Conservation (phyloP, 30 jellyfish, hydroid and myxozoan genomes). For the Pelagia noctiluca region DNA sequence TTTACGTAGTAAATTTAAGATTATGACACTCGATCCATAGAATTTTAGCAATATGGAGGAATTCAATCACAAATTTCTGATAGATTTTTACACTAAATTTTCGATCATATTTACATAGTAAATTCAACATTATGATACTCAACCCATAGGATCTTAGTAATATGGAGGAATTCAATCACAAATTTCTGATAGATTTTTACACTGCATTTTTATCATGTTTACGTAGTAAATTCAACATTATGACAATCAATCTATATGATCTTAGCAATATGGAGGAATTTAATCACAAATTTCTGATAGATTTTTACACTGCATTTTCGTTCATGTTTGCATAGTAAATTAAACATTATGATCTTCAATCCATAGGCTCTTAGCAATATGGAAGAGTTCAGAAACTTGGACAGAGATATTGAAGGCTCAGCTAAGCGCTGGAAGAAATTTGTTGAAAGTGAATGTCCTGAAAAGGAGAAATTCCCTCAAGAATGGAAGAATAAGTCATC, state of each 20-base stretch:
- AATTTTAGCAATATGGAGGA: no score
- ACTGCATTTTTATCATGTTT: no score
- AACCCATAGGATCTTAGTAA: constrained; percentile 82
- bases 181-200: not conserved
- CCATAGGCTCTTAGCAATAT: constrained; percentile 91
- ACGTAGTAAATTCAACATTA: no score
- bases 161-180: constrained; percentile 99
- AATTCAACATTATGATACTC: not conserved
- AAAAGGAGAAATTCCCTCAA: constrained; percentile 98
- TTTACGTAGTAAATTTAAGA: no score
- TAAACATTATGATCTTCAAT: not conserved
- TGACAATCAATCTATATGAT: no score
- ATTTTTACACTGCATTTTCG: not conserved
- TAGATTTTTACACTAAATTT: not conserved
- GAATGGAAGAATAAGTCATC: constrained; percentile 99
- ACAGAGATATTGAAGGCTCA: constrained; percentile 99
- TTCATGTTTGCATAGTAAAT: not conserved
- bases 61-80: no score
- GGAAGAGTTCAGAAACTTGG: constrained; percentile 99
- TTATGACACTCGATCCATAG: no score
- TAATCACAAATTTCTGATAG: no score
- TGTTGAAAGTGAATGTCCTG: constrained; percentile 99
- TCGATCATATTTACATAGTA: not conserved
- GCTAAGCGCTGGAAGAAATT: constrained; percentile 99
- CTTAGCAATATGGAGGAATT: no score